A percentile compares a stretch with the other conserved stretches of the same genome.
These are phyloP conservation scores for Sciurus vulgaris DNA, from an alignment of 2,797 vertebrate genomes.

Conservation along the genomic window DNA sequence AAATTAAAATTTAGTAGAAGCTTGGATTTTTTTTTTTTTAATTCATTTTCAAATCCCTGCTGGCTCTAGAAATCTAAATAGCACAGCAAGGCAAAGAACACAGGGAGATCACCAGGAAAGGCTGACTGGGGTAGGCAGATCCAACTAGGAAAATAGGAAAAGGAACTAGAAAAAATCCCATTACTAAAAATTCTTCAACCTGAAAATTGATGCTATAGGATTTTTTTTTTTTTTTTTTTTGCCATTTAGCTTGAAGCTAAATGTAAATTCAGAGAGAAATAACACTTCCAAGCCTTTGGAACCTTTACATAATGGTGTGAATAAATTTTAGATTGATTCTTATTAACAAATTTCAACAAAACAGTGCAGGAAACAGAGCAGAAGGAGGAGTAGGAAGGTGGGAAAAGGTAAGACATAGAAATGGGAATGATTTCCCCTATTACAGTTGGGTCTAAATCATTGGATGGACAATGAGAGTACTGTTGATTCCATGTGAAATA, in stretches of 20 bases:
- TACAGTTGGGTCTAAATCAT: neutral
- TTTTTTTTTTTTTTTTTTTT: neutral
- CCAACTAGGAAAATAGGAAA: neutral
- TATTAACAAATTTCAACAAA: conserved; percentile 46
- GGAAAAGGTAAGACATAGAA: neutral
- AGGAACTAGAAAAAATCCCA: neutral
- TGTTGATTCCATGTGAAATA: neutral
- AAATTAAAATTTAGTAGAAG: conserved; percentile 81
- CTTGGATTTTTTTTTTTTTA: conserved; percentile 22
- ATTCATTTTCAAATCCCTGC: conserved; percentile 73
- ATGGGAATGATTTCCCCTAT: neutral
- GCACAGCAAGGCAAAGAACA: neutral
- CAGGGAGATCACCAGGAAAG: conserved; percentile 18
- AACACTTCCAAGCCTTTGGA: conserved; percentile 1
- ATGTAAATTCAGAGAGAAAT: conserved; percentile 57
- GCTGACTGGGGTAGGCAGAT: neutral
- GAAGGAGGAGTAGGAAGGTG: neutral
- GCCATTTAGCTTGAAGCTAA: conserved; percentile 68
- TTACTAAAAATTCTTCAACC: neutral
- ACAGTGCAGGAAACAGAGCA: conserved; percentile 2
- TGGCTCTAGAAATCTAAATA: conserved; percentile 73
- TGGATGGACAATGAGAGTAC: neutral
- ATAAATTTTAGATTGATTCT: conserved; percentile 45
- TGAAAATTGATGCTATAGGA: conserved; percentile 12
- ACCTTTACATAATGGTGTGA: conserved; percentile 2